Evolutionary conservation across 2,113 vertebrate species (phyloP).

Genomic region (Mirza zaza): DNA sequence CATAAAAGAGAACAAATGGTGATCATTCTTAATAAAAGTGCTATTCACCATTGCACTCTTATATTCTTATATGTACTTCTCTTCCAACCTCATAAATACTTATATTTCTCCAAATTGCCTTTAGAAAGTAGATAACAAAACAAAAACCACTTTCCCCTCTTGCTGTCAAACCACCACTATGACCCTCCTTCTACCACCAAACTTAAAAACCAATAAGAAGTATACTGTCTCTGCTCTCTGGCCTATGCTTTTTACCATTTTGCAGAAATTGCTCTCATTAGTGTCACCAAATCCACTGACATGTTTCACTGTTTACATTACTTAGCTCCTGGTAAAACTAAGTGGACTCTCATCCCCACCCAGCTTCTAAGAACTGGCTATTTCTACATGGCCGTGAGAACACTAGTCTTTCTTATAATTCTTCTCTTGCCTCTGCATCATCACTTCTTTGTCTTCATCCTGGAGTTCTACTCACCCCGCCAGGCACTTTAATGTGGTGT

Average conservation of each 20-base stretch:
- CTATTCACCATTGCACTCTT: background rate
- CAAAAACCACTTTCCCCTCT: background rate
- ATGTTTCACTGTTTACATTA: background rate
- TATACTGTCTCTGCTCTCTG: background rate
- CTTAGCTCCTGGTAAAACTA: background rate
- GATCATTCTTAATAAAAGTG: background rate
- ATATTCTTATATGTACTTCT: background rate
- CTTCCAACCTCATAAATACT: background rate
- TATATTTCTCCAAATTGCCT: background rate
- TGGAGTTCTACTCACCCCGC: background rate
- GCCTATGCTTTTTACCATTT: background rate
- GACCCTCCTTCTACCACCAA: background rate
- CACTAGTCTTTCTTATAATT: background rate
- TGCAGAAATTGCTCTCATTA: background rate
- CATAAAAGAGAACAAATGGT: background rate
- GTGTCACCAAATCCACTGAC: background rate
- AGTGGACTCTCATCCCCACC: background rate
- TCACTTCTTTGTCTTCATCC: background rate
- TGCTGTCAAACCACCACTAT: background rate
- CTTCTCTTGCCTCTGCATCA: background rate
- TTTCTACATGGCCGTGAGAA: background rate
- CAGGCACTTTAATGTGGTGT: background rate
- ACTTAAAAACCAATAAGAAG: background rate
- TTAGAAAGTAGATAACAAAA: background rate
- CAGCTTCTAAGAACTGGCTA: background rate